Base-by-base conservation (phyloP, 2,797 vertebrate species). In the Anas flavirostris region DNA sequence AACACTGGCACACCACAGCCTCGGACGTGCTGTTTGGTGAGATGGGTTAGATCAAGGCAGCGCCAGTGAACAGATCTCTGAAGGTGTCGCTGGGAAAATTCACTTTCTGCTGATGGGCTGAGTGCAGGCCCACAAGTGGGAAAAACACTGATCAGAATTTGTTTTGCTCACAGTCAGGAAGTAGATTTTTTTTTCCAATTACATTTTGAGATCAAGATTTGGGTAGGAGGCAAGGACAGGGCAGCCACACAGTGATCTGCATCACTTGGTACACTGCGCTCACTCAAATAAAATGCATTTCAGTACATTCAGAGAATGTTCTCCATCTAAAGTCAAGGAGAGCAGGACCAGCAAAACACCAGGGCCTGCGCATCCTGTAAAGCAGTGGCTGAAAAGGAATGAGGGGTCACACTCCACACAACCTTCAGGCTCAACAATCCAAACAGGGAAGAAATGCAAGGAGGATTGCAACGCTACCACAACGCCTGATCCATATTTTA, bases 101-200 rank as follows among this genome's bases (percentile, higher is more conserved):
- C 29, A 29, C 46, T 50, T 41, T 35, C 75, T 43, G 35, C 41
- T 17, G 25, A 14, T 3, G 6, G 50, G 21, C 35, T 50, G n/a
- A 21, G 19, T 6, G 31, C 43, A 33, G 58, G 37, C 48, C 39
- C 12, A 2, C 22, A 37, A 26, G 8, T 25, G 16, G 7, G 9
- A 0, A 18, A 23, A 50, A 55, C 22, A 33, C 59, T 17, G 15
- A 11, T 3, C 7, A 1, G 3, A 4, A 6, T n/a, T 72, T 35
- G 21, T 7, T 66, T 66, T 52, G 41, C 48, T 73, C 22, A 10
- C 4, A 43, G 31, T 2, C 25, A 2, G 50, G 33, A 39, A 29
- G 67, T 37, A 46, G 5, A 37, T 22, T 26, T 78, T 39, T 28
- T 33, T 62, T 46, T 8, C 48, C 9, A n/a, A 21, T 26, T 10